A percentile compares a stretch with the other conserved stretches of the same genome.
Evolutionary conservation across 2,797 vertebrate species (phyloP).

Genomic region (Hypotaenidia philippensis): DNA sequence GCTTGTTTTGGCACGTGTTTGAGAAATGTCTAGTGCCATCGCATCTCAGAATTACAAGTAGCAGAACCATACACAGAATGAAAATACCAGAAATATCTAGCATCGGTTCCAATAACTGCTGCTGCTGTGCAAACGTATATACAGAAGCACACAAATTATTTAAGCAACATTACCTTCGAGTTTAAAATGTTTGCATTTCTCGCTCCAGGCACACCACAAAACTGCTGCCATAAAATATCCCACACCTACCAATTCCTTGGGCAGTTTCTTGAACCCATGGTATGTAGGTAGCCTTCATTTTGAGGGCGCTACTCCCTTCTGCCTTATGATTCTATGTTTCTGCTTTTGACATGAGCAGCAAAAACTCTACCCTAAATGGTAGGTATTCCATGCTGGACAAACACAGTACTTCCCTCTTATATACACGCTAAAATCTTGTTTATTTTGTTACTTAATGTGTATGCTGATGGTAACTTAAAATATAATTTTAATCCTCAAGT

Average conservation of each 20-base stretch:
- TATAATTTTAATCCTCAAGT: background rate
- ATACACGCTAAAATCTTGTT: background rate
- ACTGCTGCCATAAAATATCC: background rate
- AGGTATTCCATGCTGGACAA: background rate
- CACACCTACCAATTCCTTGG: background rate
- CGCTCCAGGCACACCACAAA: background rate
- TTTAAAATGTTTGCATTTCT: constrained; percentile 10
- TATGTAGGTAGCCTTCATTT: background rate
- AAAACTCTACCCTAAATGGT: background rate
- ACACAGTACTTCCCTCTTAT: background rate
- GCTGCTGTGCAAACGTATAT: background rate
- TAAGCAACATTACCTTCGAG: constrained; percentile 17
- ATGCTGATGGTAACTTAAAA: background rate
- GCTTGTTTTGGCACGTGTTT: background rate
- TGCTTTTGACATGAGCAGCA: background rate
- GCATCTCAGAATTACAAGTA: background rate
- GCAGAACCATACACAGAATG: background rate
- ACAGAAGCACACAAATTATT: constrained; percentile 25
- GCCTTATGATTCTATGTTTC: background rate
- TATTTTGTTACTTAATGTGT: background rate
- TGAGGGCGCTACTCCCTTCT: background rate
- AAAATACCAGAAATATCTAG: background rate
- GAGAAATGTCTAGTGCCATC: constrained; percentile 7
- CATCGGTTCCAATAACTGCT: constrained; percentile 7
- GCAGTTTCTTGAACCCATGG: background rate